These are phyloP conservation scores for Amphipoea oculea DNA, from an alignment of 2,888 invertebrate species.

Conservation along the genomic window DNA sequence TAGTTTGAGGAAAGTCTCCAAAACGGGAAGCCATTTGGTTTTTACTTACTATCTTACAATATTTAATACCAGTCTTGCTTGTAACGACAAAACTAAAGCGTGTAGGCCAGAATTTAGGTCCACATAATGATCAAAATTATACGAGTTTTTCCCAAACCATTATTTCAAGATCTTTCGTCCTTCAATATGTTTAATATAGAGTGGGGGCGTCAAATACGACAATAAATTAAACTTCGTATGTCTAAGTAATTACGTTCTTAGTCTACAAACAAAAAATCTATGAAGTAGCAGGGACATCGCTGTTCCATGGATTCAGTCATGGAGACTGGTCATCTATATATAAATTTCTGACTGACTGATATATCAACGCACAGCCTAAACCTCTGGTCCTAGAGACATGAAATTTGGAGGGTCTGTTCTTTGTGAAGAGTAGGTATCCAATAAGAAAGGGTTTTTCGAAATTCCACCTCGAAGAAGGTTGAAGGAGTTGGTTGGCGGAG, in stretches of 20 bases:
- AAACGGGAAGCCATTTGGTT: not conserved
- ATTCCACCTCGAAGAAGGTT: no score
- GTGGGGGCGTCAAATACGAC: not conserved
- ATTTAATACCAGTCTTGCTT: slow-evolving; percentile 30
- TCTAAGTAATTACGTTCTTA: not conserved
- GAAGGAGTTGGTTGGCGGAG: no score
- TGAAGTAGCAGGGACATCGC: not conserved
- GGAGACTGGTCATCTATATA: no score
- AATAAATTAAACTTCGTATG: not conserved
- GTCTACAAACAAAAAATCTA: not conserved
- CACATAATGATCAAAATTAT: slow-evolving; percentile 1
- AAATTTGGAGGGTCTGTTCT: no score
- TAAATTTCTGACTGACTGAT: no score
- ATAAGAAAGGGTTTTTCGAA: no score
- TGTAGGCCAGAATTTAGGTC: not conserved
- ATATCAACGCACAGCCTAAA: no score
- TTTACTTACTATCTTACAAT: not conserved
- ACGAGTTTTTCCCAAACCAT: not conserved
- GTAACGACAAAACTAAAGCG: not conserved
- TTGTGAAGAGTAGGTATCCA: no score
- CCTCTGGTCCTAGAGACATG: no score
- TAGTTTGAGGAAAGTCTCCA: not conserved
- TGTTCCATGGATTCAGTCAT: no score
- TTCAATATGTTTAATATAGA: not conserved
- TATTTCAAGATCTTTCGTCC: not conserved